Conservation (phyloP, 2,797 vertebrate species). For the Liasis olivaceus region DNA sequence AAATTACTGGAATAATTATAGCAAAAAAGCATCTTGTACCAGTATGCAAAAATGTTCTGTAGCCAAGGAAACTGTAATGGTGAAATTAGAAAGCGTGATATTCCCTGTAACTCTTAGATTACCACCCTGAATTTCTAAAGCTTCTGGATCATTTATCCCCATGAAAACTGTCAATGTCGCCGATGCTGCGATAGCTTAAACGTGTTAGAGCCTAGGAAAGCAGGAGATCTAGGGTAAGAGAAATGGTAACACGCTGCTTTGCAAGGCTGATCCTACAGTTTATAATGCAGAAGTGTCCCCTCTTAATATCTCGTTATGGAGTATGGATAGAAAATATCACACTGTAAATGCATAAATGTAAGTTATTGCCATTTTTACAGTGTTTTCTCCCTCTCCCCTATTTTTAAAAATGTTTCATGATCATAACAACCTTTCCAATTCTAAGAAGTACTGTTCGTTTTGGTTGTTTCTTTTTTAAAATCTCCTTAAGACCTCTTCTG, state of each 20-base stretch:
- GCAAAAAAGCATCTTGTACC: slow-evolving; percentile 39
- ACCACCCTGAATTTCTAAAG: slow-evolving; percentile 43
- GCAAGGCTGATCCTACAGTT: slow-evolving; percentile 45
- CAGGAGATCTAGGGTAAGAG: slow-evolving; percentile 51
- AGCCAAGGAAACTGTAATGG: slow-evolving; percentile 64
- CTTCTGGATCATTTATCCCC: slow-evolving; percentile 48
- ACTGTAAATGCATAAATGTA: slow-evolving; percentile 49
- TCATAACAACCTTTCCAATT: neutral
- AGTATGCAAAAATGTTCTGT: slow-evolving; percentile 55
- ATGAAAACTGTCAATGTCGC: slow-evolving; percentile 36
- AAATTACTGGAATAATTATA: slow-evolving; percentile 59
- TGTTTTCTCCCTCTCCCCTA: neutral
- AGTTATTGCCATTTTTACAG: slow-evolving; percentile 40
- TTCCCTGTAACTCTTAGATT: slow-evolving; percentile 59
- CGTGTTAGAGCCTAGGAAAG: slow-evolving; percentile 29
- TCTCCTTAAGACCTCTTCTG: slow-evolving; percentile 11
- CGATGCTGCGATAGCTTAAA: slow-evolving; percentile 41
- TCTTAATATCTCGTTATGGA: slow-evolving; percentile 48
- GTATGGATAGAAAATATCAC: slow-evolving; percentile 33
- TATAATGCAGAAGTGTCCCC: neutral
- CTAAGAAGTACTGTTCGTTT: neutral
- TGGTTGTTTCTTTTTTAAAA: neutral
- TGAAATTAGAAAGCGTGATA: slow-evolving; percentile 60
- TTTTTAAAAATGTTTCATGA: neutral
- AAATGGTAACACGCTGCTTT: slow-evolving; percentile 65